Evolutionary conservation across 2,888 invertebrate species (phyloP).

Genomic region (Callyntrura sp.): DNA sequence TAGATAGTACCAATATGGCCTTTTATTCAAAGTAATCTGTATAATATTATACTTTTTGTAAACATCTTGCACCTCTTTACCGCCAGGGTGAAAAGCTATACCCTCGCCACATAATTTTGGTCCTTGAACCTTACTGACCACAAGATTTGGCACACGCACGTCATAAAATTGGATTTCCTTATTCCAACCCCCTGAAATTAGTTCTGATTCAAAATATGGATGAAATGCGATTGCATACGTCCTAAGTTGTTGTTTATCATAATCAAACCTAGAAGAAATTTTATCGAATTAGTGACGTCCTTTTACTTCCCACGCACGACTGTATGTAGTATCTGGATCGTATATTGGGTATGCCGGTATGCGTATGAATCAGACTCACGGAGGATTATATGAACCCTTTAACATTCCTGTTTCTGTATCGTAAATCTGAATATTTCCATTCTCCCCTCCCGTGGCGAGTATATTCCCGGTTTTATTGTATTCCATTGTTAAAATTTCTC

Average conservation of each 20-base stretch:
- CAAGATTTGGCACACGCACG: conserved; percentile 88
- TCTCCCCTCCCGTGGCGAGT: conserved; percentile 89
- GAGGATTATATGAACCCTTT: conserved; percentile 74
- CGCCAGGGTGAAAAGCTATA: conserved; percentile 88
- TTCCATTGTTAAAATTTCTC: conserved; percentile 88
- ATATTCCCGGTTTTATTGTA: conserved; percentile 88
- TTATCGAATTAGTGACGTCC: too few species aligned
- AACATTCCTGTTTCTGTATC: conserved; percentile 88
- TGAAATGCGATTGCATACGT: conserved; percentile 89
- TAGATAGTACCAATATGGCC: not conserved
- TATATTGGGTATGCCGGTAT: too few species aligned
- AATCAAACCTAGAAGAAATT: conserved; percentile 78
- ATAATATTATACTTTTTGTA: too few species aligned
- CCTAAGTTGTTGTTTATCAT: conserved; percentile 84
- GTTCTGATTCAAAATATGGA: conserved; percentile 88
- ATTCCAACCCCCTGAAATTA: conserved; percentile 90
- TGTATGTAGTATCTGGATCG: too few species aligned
- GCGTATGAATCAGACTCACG: too few species aligned
- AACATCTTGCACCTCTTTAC: conserved; percentile 86
- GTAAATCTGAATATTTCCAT: conserved; percentile 89
- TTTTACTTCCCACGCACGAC: too few species aligned
- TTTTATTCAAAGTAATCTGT: too few species aligned
- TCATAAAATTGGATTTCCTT: conserved; percentile 90
- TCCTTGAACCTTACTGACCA: conserved; percentile 88
- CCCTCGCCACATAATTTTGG: conserved; percentile 90